A percentile compares a stretch with the other conserved stretches of the same genome.
Evolutionary conservation across 2,797 vertebrate species (phyloP).

Genomic region (Gambusia yucatana): DNA sequence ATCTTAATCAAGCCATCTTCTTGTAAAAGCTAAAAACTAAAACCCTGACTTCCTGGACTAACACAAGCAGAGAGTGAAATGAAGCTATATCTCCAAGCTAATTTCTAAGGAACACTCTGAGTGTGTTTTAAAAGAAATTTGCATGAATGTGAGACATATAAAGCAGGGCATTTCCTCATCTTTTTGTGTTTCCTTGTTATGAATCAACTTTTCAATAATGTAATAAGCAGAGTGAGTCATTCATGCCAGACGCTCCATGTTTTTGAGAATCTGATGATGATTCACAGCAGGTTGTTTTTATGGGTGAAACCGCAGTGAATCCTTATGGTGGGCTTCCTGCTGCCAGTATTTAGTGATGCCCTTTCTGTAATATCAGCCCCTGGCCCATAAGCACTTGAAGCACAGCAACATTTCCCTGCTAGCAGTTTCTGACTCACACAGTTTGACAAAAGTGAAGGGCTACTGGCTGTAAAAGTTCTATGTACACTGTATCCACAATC

Average conservation of each 20-base stretch:
- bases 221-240: not conserved
- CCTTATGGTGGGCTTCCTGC: slow-evolving; percentile 1
- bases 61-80: slow-evolving; percentile 7
- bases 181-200: not conserved
- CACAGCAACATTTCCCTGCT: not conserved
- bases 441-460: slow-evolving; percentile 10
- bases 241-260: not conserved
- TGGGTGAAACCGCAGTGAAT: not conserved
- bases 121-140: not conserved
- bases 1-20: slow-evolving; percentile 1
- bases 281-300: slow-evolving; percentile 2
- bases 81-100: not conserved
- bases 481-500: slow-evolving; percentile 11
- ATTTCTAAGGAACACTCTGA: not conserved
- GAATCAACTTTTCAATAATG: not conserved
- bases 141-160: slow-evolving; percentile 1
- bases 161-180: slow-evolving; percentile 7
- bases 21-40: not conserved
- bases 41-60: not conserved
- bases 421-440: slow-evolving; percentile 15
- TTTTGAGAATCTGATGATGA: slow-evolving; percentile 4
- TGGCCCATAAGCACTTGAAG: not conserved
- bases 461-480: slow-evolving; percentile 10
- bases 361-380: slow-evolving; percentile 17
- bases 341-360: slow-evolving; percentile 3